Evolutionary conservation across 1,140 invertebrate genomes (phyloP).

Genomic region (Nautilus pompilius): DNA sequence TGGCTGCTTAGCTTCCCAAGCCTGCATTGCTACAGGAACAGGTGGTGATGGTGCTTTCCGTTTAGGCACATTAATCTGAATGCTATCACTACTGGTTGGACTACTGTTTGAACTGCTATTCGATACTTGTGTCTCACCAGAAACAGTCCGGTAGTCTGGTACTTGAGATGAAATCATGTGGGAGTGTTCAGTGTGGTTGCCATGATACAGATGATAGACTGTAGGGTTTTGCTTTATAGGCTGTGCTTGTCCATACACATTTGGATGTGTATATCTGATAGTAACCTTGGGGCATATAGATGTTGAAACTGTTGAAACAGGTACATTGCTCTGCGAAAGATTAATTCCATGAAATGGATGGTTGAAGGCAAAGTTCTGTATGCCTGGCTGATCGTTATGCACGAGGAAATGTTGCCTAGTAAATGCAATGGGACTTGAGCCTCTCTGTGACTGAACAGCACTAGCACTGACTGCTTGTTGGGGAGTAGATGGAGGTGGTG

Average conservation of each 20-base stretch:
- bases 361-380: no score
- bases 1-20: slow-evolving; percentile 65
- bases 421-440: neutral
- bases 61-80: slow-evolving; percentile 8
- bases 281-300: slow-evolving; percentile 7
- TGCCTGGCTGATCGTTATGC: no score
- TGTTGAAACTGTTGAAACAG: neutral
- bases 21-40: slow-evolving; percentile 39
- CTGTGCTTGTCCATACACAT: neutral
- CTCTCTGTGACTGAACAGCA: neutral
- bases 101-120: slow-evolving; percentile 1
- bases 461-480: neutral
- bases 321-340: neutral
- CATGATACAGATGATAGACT: neutral
- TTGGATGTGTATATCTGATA: slow-evolving; percentile 14
- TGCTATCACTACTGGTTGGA: slow-evolving; percentile 7
- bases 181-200: slow-evolving; percentile 1
- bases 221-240: neutral
- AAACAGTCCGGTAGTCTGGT: neutral
- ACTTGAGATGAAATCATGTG: slow-evolving; percentile 3
- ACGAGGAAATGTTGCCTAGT: no score
- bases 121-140: slow-evolving; percentile 11
- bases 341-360: neutral
- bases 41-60: slow-evolving; percentile 53
- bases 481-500: neutral